Evolutionary conservation across 1,140 invertebrate species (phyloP).

Genomic region (Drosophila kepulauana): DNA sequence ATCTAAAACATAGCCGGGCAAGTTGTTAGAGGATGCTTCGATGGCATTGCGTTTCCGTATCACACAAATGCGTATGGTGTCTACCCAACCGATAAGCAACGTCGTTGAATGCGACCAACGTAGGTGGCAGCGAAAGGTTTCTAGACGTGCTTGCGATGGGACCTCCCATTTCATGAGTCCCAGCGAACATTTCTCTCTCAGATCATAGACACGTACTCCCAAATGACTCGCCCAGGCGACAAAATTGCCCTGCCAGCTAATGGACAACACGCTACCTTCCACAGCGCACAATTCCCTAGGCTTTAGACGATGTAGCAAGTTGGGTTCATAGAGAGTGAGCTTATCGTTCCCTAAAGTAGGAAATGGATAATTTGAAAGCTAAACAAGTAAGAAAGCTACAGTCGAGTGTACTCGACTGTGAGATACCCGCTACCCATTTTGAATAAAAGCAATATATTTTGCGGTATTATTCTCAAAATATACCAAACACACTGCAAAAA

Average conservation of each 20-base stretch:
- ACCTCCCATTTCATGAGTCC: constrained; percentile 94
- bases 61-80: constrained; percentile 94
- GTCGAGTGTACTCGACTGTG: too few species aligned
- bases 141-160: constrained; percentile 85
- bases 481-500: too few species aligned
- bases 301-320: constrained; percentile 92
- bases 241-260: constrained; percentile 95
- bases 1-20: constrained; percentile 92
- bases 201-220: constrained; percentile 96
- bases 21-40: constrained; percentile 89
- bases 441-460: too few species aligned
- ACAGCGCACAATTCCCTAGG: constrained; percentile 93
- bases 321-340: constrained; percentile 94
- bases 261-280: constrained; percentile 92
- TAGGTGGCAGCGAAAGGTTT: constrained; percentile 95
- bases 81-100: constrained; percentile 97
- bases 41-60: constrained; percentile 90
- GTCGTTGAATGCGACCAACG: constrained; percentile 95
- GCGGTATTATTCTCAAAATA: too few species aligned
- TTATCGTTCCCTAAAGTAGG: constrained; percentile 90
- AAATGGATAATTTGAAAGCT: not conserved
- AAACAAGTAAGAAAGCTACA: too few species aligned
- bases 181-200: constrained; percentile 91
- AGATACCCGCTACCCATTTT: too few species aligned
- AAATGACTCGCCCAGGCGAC: constrained; percentile 96